phyloP scores from a whole-genome alignment of 1,140 invertebrate species.

The Nebria ingens region DNA sequence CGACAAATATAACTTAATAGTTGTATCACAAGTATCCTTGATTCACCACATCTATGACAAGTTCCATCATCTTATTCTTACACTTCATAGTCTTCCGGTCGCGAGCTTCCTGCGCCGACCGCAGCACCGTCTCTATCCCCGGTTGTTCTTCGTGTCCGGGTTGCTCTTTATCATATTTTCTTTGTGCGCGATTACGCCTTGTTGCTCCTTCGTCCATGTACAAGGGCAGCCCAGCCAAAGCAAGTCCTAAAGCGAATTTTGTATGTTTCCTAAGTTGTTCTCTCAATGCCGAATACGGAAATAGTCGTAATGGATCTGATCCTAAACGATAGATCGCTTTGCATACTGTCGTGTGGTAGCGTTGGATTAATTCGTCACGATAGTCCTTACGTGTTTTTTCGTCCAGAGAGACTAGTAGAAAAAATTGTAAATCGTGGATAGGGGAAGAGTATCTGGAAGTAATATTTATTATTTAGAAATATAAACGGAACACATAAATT shows the following conservation, averaged over 20 bases:
- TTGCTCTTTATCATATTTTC: background rate
- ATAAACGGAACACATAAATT: too few relatives aligned
- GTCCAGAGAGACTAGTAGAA: background rate
- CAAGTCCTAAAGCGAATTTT: background rate
- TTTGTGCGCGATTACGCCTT: background rate
- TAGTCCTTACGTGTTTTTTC: background rate
- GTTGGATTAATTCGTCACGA: background rate
- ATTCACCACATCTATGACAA: conserved; percentile 14
- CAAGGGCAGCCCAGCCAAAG: background rate
- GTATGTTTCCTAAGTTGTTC: background rate
- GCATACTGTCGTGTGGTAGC: background rate
- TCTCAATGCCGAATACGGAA: background rate
- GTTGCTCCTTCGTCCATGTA: background rate
- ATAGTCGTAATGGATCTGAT: background rate
- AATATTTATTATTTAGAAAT: too few relatives aligned
- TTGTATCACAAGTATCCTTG: conserved; percentile 10
- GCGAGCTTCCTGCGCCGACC: background rate
- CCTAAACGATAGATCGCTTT: background rate
- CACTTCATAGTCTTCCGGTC: conserved; percentile 14
- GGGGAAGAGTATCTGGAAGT: background rate
- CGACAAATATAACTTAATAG: background rate
- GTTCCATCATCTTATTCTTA: conserved; percentile 16
- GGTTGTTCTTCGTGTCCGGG: background rate
- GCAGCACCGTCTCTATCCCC: background rate
- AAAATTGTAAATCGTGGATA: background rate